Evolutionary conservation across 2,888 invertebrate genomes (phyloP).

Genomic region (Malthinus flaveolus): DNA sequence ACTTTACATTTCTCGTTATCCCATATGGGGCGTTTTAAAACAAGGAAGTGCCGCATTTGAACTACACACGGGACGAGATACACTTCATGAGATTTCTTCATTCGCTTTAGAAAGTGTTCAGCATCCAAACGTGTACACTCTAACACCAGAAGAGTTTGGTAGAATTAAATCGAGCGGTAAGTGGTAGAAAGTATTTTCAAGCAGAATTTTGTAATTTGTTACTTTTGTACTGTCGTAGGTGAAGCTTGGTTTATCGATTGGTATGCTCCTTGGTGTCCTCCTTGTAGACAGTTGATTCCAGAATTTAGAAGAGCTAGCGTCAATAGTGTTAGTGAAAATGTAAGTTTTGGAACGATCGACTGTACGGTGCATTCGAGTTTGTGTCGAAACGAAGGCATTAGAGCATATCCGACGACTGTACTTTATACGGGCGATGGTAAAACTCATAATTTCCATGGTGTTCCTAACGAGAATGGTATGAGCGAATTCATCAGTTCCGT

Average conservation of each 20-base stretch:
- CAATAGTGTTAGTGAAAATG: conserved; percentile 52
- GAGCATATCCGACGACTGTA: conserved; percentile 71
- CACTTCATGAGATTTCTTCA: conserved; percentile 61
- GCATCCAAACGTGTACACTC: conserved; percentile 62
- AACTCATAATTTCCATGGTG: conserved; percentile 60
- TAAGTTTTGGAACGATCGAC: conserved; percentile 68
- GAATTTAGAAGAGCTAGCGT: conserved; percentile 67
- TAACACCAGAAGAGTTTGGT: conserved; percentile 64
- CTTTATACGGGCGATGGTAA: conserved; percentile 62
- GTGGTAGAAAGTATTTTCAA: conserved; percentile 1
- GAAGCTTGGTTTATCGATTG: conserved; percentile 71
- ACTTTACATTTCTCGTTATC: conserved; percentile 62
- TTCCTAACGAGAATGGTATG: conserved; percentile 62
- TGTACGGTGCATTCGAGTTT: conserved; percentile 65
- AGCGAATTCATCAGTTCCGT: conserved; percentile 67
- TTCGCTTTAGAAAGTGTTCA: conserved; percentile 66
- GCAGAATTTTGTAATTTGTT: neutral
- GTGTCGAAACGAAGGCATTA: conserved; percentile 63
- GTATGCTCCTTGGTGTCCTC: conserved; percentile 80
- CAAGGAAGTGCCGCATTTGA: conserved; percentile 72
- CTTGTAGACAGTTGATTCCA: conserved; percentile 70
- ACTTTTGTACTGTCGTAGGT: conserved; percentile 37
- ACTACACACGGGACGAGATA: conserved; percentile 66
- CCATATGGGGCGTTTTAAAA: conserved; percentile 76
- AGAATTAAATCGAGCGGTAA: conserved; percentile 44